A percentile compares a stretch with the other conserved stretches of the same genome.
These are phyloP conservation scores for Synchiropus splendidus DNA, from an alignment of 2,113 vertebrate genomes.

Conservation along the genomic window DNA sequence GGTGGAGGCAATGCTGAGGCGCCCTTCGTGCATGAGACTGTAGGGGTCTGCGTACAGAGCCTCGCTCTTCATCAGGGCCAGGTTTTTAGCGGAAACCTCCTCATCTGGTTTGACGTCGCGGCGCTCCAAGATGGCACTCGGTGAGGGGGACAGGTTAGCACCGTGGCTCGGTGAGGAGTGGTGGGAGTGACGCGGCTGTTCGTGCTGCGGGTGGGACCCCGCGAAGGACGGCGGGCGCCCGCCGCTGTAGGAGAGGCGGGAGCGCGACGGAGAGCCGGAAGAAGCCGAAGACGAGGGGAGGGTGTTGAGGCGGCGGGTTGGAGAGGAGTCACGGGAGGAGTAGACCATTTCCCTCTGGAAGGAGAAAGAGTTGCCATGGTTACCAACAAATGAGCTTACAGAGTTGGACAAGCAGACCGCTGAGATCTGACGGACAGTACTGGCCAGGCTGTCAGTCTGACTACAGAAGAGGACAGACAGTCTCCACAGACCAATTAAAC, in stretches of 20 bases:
- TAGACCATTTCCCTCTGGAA: constrained; percentile 94
- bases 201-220: constrained; percentile 71
- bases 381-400: constrained; percentile 8
- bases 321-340: constrained; percentile 89
- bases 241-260: constrained; percentile 87
- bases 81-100: constrained; percentile 83
- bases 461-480: constrained; percentile 2
- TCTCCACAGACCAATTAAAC: constrained; percentile 7
- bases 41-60: constrained; percentile 90
- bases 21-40: constrained; percentile 84
- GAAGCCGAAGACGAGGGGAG: constrained; percentile 70
- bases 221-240: constrained; percentile 86
- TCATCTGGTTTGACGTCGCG: constrained; percentile 95
- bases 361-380: constrained; percentile 37
- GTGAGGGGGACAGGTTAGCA: constrained; percentile 79
- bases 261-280: constrained; percentile 84
- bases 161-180: constrained; percentile 68
- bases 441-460: constrained; percentile 7
- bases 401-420: background rate
- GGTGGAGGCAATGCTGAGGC: constrained; percentile 90
- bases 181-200: constrained; percentile 60
- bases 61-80: constrained; percentile 91
- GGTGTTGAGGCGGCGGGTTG: constrained; percentile 89
- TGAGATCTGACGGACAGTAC: constrained; percentile 4
- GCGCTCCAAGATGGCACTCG: constrained; percentile 94